phyloP scores from a whole-genome alignment of 2,888 invertebrate genomes.

The Vesta saturnalis region DNA sequence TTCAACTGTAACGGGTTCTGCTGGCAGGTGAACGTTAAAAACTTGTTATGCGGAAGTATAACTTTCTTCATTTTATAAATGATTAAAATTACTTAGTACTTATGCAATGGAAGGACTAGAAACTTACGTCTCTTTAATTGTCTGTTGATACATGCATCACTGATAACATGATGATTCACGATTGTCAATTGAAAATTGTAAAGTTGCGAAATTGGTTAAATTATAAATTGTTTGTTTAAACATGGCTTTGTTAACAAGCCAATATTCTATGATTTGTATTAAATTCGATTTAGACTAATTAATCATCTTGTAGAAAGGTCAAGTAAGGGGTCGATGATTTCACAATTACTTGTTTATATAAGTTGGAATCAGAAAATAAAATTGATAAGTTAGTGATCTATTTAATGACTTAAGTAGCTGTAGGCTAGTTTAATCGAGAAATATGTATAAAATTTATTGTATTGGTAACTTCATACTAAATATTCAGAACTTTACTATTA shows the following conservation, averaged over 20 bases:
- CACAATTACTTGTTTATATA: slow-evolving; percentile 1
- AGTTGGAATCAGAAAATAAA: too few relatives aligned
- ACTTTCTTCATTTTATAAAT: slow-evolving; percentile 19
- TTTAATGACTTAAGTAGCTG: too few relatives aligned
- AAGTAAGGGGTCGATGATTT: not conserved
- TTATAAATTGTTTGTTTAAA: not conserved
- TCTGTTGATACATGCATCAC: too few relatives aligned
- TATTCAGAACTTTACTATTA: too few relatives aligned
- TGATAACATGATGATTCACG: too few relatives aligned
- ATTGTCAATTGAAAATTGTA: too few relatives aligned
- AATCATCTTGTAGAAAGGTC: slow-evolving; percentile 1
- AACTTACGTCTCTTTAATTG: too few relatives aligned
- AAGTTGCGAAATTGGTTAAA: too few relatives aligned
- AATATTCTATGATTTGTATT: not conserved
- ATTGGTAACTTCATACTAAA: too few relatives aligned
- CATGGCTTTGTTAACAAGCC: not conserved
- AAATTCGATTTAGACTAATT: not conserved
- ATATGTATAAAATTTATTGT: too few relatives aligned
- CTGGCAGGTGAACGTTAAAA: slow-evolving; percentile 22
- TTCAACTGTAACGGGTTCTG: not conserved
- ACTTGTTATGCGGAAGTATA: slow-evolving; percentile 22
- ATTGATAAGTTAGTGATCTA: too few relatives aligned
- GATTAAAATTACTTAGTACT: slow-evolving; percentile 15
- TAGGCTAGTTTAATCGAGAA: too few relatives aligned
- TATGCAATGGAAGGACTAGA: not conserved